A percentile compares a stretch with the other conserved stretches of the same genome.
These are phyloP conservation scores for Hystrix cristata DNA, from an alignment of 2,113 vertebrate species.

Conservation along the genomic window DNA sequence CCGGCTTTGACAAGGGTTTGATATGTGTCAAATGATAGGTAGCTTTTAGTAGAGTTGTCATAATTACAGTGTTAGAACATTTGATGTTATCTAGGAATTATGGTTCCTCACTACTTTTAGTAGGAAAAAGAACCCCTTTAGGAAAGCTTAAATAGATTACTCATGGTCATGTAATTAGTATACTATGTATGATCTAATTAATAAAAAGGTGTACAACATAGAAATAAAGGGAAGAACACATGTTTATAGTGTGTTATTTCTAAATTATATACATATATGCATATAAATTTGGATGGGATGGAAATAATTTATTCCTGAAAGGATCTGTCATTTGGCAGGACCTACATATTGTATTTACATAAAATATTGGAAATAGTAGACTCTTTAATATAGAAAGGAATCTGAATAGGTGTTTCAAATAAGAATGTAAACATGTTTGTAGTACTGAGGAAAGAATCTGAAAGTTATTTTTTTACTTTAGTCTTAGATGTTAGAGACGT, in stretches of 20 bases:
- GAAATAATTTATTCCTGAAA: neutral
- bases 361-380: neutral
- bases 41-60: neutral
- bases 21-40: neutral
- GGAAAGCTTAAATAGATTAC: neutral
- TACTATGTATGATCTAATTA: neutral
- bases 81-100: neutral
- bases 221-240: neutral
- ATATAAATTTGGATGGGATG: neutral
- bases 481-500: slow-evolving; percentile 12
- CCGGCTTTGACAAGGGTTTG: neutral
- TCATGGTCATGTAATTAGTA: neutral
- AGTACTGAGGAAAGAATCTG: neutral
- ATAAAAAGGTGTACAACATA: neutral
- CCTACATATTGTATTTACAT: neutral
- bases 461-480: neutral
- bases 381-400: neutral
- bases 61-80: neutral
- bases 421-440: slow-evolving; percentile 1
- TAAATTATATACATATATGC: neutral
- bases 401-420: neutral
- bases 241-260: neutral
- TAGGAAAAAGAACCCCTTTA: neutral
- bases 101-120: neutral
- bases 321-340: neutral